Evolutionary conservation across 2,888 invertebrate genomes (phyloP).

Genomic region (Xestia xanthographa): DNA sequence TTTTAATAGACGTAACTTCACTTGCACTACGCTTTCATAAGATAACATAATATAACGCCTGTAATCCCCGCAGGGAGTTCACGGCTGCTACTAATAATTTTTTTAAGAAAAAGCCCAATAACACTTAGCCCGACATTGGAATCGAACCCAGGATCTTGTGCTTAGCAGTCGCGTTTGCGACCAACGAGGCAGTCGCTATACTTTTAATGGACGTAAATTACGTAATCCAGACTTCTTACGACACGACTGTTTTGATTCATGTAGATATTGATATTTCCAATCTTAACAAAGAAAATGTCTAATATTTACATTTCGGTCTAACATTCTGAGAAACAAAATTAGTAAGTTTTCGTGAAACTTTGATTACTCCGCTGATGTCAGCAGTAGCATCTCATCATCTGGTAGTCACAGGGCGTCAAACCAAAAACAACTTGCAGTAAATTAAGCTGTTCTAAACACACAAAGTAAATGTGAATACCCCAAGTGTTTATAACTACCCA

Average conservation of each 20-base stretch:
- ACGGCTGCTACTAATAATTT: too few relatives aligned
- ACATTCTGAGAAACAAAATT: background rate
- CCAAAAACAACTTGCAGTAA: background rate
- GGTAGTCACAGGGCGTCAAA: background rate
- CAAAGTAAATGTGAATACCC: conserved; percentile 2
- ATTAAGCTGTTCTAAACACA: background rate
- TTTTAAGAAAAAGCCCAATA: too few relatives aligned
- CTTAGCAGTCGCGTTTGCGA: too few relatives aligned
- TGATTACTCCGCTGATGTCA: background rate
- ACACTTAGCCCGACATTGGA: too few relatives aligned
- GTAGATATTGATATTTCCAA: background rate
- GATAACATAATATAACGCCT: too few relatives aligned
- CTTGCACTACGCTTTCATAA: too few relatives aligned
- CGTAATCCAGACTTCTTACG: too few relatives aligned
- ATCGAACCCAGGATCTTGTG: too few relatives aligned
- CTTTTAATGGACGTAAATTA: background rate
- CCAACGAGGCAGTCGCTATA: too few relatives aligned
- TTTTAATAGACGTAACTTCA: background rate
- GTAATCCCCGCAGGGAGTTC: too few relatives aligned
- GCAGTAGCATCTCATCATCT: background rate
- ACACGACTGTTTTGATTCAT: background rate
- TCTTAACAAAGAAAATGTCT: background rate
- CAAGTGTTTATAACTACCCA: conserved; percentile 15
- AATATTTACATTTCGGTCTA: background rate
- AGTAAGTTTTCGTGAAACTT: background rate